These are phyloP conservation scores for Drosophila prosaltans DNA, from an alignment of 1,140 invertebrate species.

Conservation along the genomic window DNA sequence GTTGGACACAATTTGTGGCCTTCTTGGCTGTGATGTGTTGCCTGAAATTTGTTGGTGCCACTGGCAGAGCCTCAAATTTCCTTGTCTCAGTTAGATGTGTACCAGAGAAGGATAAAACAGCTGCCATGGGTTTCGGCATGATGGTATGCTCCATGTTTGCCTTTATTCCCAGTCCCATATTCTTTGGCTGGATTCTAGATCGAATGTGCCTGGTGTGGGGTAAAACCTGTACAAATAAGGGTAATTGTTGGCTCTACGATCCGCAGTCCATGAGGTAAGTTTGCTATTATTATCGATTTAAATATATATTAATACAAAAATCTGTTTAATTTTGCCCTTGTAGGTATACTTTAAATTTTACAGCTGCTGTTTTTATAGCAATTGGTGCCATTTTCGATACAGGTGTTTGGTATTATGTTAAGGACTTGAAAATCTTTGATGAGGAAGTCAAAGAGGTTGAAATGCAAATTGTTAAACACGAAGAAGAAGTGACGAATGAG, in stretches of 20 bases:
- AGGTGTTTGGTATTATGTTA: conserved; percentile 88
- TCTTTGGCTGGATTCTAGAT: conserved; percentile 89
- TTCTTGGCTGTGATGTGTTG: conserved; percentile 88
- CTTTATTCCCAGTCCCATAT: conserved; percentile 89
- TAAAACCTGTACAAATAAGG: conserved; percentile 88
- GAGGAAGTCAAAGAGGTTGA: conserved; percentile 85
- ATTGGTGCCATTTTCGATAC: conserved; percentile 87
- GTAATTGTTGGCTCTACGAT: conserved; percentile 90
- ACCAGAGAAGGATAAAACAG: conserved; percentile 88
- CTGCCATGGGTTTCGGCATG: conserved; percentile 88
- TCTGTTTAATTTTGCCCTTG: background rate
- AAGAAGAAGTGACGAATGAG: conserved; percentile 71
- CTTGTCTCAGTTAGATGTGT: conserved; percentile 88
- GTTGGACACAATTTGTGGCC: conserved; percentile 86
- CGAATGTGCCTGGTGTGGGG: conserved; percentile 89
- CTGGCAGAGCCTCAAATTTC: conserved; percentile 88
- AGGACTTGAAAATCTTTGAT: conserved; percentile 89
- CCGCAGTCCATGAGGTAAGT: conserved; percentile 86
- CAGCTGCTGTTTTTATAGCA: conserved; percentile 86
- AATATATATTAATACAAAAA: background rate
- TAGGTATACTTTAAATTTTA: conserved; percentile 87
- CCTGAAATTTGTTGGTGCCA: conserved; percentile 87
- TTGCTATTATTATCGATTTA: background rate
- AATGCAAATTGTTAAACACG: conserved; percentile 76
- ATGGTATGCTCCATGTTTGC: conserved; percentile 88